A percentile compares a stretch with the other conserved stretches of the same genome.
phyloP scores from a whole-genome alignment of 2,113 vertebrate species.

The Gymnocephalus cernua region DNA sequence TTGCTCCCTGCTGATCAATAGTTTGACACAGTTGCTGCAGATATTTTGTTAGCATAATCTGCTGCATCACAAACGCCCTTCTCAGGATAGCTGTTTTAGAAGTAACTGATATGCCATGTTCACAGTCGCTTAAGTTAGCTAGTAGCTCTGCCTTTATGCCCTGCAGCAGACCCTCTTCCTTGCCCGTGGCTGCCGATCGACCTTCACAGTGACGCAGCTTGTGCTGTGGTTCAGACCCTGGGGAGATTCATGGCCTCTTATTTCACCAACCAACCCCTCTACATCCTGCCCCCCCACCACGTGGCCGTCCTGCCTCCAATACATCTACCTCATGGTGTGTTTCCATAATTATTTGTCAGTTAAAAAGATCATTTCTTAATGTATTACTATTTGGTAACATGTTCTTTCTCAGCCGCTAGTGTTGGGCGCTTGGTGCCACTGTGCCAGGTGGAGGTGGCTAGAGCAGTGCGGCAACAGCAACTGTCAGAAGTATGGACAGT shows the following conservation, averaged over 20 bases:
- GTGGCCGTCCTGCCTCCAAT: slow-evolving; percentile 88
- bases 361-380: background rate
- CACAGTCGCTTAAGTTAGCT: background rate
- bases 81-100: background rate
- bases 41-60: too few species aligned
- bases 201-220: slow-evolving; percentile 83
- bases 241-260: slow-evolving; percentile 97
- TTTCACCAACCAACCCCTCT: slow-evolving; percentile 90
- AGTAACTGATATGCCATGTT: background rate
- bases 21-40: background rate
- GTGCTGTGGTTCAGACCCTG: slow-evolving; percentile 88
- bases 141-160: slow-evolving; percentile 8
- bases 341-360: background rate
- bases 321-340: slow-evolving; percentile 86
- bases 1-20: background rate
- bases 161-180: slow-evolving; percentile 65
- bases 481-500: slow-evolving; percentile 93
- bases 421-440: slow-evolving; percentile 85
- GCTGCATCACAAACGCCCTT: background rate
- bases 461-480: slow-evolving; percentile 86
- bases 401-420: slow-evolving; percentile 69
- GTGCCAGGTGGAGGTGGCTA: slow-evolving; percentile 83
- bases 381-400: background rate
- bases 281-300: slow-evolving; percentile 89
- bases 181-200: slow-evolving; percentile 66